Evolutionary conservation across 35 echinoderm and acorn worm species (phyloP).

Genomic region (Apostichopus californicus): DNA sequence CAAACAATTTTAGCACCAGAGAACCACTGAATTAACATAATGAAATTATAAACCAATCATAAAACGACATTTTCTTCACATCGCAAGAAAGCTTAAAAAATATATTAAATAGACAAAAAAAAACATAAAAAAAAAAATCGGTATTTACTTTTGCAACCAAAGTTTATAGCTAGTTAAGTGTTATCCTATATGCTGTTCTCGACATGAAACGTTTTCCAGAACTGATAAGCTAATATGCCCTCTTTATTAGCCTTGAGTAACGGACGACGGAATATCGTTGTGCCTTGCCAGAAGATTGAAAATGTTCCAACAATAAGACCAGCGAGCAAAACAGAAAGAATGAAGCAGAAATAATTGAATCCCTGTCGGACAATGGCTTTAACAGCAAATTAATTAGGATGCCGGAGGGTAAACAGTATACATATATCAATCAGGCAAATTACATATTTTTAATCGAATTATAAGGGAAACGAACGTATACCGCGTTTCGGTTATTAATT

Average conservation of each 20-base stretch:
- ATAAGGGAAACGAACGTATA: neutral
- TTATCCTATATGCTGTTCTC: no score
- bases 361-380: slow-evolving; percentile 4
- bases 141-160: no score
- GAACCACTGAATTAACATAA: no score
- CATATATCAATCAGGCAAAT: slow-evolving; percentile 14
- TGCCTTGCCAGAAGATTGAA: neutral
- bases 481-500: neutral
- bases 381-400: slow-evolving; percentile 8
- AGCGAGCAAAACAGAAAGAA: neutral
- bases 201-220: no score
- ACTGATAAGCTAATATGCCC: neutral
- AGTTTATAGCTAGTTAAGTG: no score
- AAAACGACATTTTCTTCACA: no score
- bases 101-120: no score
- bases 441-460: slow-evolving; percentile 21
- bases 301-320: no score
- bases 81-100: no score
- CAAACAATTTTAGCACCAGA: no score
- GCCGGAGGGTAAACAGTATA: neutral
- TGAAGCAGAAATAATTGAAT: neutral
- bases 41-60: no score
- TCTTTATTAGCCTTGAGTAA: slow-evolving; percentile 3
- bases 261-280: neutral
- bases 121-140: no score